These are phyloP conservation scores for Apogon talboti DNA, from an alignment of 2,797 vertebrate species.

Conservation along the genomic window DNA sequence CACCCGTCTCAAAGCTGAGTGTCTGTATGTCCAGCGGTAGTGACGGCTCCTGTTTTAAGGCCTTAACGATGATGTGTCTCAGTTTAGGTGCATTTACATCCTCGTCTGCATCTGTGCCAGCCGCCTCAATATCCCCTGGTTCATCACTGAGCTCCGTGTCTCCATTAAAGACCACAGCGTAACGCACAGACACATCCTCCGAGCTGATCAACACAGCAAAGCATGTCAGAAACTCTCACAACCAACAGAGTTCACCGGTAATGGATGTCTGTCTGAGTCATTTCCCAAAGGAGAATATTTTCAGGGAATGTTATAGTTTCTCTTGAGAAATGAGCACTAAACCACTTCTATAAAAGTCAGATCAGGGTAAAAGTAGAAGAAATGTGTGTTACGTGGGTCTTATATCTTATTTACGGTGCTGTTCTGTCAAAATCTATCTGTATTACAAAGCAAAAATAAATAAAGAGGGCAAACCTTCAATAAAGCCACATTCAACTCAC, in stretches of 20 bases:
- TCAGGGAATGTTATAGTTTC: background rate
- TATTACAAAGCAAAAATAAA: background rate
- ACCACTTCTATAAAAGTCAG: conserved; percentile 14
- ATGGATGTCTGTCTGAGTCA: conserved; percentile 29
- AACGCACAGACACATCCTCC: conserved; percentile 85
- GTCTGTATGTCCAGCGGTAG: conserved; percentile 86
- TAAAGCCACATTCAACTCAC: conserved; percentile 80
- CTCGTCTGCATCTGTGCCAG: conserved; percentile 24
- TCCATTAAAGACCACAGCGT: conserved; percentile 89
- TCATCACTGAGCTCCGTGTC: conserved; percentile 85
- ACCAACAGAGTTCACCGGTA: conserved; percentile 12
- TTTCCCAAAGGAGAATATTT: conserved; percentile 10
- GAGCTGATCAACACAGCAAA: conserved; percentile 76
- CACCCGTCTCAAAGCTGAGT: conserved; percentile 86
- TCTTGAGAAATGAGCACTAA: conserved; percentile 21
- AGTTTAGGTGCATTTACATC: conserved; percentile 81
- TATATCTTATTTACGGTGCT: conserved; percentile 7
- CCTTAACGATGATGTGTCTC: conserved; percentile 87
- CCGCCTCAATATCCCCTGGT: conserved; percentile 53
- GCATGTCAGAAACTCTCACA: conserved; percentile 29
- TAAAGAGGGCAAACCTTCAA: background rate
- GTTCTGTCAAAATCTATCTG: conserved; percentile 13
- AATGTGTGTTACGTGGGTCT: conserved; percentile 1
- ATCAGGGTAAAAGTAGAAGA: conserved; percentile 3
- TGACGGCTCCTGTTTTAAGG: conserved; percentile 86